Base-by-base conservation (phyloP, 2,888 invertebrate genomes). In the Rhimphoctona megacephalus region DNA sequence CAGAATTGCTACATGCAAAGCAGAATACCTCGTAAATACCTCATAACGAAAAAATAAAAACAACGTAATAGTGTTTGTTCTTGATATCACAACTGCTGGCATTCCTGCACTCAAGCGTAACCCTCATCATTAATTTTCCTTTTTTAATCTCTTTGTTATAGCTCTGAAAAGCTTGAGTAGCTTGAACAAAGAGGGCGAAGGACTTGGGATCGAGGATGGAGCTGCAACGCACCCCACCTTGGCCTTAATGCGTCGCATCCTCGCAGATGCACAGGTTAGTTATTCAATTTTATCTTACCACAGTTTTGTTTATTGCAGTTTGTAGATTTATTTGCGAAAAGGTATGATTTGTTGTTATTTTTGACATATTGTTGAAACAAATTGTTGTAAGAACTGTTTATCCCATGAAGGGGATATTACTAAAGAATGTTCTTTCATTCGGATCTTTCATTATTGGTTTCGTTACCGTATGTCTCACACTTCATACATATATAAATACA, bases 241-340 rank as follows among this genome's bases (percentile, higher is more conserved):
- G 97, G 97, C 97, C 95, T 96, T 98, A 95, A 97, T 98, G 97
- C 96, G 97, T 95, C 96, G 97, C 94, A 97, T 98, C 95, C 96
- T 98, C 94, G 96, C 97, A 95, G 97, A 98, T 96, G 97, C 97
- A 95, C 97, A 97, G 96, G 97, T 97, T 94, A 95, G 94, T 91
- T 72, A 17, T 57, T 33, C 64, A 30, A 25, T 22, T 14, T 61
- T 5, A 49, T 25, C 30, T 43, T 17, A 33, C 25, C 77, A 64
- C 73, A 17, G 22, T 25, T 79, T 69, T 77, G 36, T 81, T n/a
- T 39, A 66, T 66, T 46, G 25, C 49, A 19, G 33, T 11, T 54
- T n/a, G 39, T 25, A 57, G 0, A 25, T 39, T 6, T 36, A n/a
- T 22, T 7, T 52, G n/a, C 11, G 11, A 11, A 39, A n/a, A n/a